A percentile compares a stretch with the other conserved stretches of the same genome.
phyloP scores from a whole-genome alignment of 2,113 vertebrate species.

The Vulpes ferrilata region DNA sequence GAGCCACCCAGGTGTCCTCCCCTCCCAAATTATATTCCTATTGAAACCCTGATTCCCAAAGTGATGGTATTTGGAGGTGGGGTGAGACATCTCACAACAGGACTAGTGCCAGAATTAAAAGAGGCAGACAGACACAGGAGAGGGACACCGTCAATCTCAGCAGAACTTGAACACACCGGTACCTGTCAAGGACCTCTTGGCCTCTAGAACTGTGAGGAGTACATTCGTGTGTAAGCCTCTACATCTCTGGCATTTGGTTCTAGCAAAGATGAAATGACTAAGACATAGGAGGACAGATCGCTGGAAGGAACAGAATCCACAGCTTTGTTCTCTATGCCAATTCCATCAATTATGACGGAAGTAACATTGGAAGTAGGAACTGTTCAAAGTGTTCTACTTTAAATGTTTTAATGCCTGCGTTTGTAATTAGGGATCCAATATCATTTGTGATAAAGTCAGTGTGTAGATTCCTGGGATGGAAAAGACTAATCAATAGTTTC shows the following conservation, averaged over 20 bases:
- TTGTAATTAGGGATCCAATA: constrained; percentile 7
- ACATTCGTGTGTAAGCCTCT: not conserved
- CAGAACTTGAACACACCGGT: not conserved
- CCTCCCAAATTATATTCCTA: not conserved
- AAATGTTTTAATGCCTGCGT: not conserved
- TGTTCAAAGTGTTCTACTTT: not conserved
- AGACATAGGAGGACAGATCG: not conserved
- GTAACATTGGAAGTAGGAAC: not conserved
- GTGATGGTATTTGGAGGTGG: not conserved
- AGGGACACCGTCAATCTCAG: not conserved
- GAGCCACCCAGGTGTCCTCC: no score
- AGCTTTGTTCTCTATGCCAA: not conserved
- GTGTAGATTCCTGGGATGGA: constrained; percentile 10
- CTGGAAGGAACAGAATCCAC: not conserved
- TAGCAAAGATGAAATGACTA: not conserved
- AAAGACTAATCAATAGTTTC: not conserved
- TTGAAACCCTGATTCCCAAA: not conserved
- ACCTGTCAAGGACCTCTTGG: not conserved
- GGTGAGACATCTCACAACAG: not conserved
- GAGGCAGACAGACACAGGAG: not conserved
- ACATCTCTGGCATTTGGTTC: not conserved
- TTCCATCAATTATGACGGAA: not conserved
- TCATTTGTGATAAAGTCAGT: not conserved
- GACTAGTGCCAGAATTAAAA: not conserved
- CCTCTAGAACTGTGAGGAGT: not conserved